phyloP scores from a whole-genome alignment of 2,888 invertebrate species.

The Lasioglossum zephyrum region DNA sequence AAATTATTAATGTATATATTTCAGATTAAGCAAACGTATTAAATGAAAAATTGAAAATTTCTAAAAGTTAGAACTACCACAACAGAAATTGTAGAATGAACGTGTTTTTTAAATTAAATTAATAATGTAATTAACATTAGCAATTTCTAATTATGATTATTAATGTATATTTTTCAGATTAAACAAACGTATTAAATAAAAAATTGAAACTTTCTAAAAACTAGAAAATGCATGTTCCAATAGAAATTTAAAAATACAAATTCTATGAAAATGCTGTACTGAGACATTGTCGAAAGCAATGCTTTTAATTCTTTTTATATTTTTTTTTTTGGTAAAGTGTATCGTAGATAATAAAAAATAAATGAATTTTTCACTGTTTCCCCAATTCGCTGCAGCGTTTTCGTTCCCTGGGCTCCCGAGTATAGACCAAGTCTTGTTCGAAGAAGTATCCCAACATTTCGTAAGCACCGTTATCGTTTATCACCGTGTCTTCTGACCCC shows the following conservation, averaged over 20 bases:
- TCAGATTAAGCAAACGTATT: too few relatives aligned
- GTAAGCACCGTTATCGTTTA: not conserved
- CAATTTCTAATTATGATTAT: too few relatives aligned
- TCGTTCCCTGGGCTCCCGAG: not conserved
- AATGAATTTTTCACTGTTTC: not conserved
- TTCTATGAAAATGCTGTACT: not conserved
- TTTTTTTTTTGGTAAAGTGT: not conserved
- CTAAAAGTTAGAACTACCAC: too few relatives aligned
- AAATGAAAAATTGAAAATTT: too few relatives aligned
- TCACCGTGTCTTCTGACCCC: conserved; percentile 6
- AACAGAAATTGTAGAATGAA: too few relatives aligned
- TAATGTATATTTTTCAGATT: too few relatives aligned
- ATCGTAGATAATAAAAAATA: not conserved
- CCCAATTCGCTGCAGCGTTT: not conserved
- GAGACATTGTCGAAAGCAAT: too few relatives aligned
- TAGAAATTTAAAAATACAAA: not conserved
- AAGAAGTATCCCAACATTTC: not conserved
- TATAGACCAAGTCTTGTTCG: not conserved
- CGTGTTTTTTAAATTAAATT: too few relatives aligned
- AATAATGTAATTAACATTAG: too few relatives aligned
- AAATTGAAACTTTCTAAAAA: too few relatives aligned
- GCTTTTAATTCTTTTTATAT: not conserved
- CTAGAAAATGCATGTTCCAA: not conserved
- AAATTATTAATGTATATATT: too few relatives aligned
- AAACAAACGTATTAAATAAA: not conserved